Evolutionary conservation across 1,140 invertebrate species (phyloP).

Genomic region (Zaprionus lachaisei): DNA sequence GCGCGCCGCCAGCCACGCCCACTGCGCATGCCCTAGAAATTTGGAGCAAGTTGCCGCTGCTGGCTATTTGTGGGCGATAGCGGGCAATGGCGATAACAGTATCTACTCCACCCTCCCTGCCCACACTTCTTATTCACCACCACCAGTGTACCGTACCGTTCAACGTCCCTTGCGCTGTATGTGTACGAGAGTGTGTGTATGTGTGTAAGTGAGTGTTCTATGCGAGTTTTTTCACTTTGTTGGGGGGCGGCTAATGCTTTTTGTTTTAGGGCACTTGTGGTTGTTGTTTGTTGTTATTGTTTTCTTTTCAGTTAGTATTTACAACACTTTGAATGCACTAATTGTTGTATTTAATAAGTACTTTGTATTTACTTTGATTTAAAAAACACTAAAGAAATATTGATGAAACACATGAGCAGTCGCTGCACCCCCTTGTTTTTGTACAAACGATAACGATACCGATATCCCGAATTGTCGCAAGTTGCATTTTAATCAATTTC

Average conservation of each 20-base stretch:
- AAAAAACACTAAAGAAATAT: conserved; percentile 1
- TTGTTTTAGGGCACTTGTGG: conserved; percentile 39
- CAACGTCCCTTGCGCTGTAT: conserved; percentile 41
- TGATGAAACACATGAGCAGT: conserved; percentile 4
- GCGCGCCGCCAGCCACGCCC: not conserved
- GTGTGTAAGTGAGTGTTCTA: conserved; percentile 6
- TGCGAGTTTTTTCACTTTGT: conserved; percentile 36
- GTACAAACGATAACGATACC: too few species aligned
- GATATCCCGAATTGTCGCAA: too few species aligned
- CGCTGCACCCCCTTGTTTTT: too few species aligned
- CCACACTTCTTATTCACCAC: conserved; percentile 36
- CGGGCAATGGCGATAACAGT: conserved; percentile 56
- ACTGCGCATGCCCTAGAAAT: conserved; percentile 65
- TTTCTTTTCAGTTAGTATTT: not conserved
- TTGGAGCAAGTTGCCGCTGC: conserved; percentile 74
- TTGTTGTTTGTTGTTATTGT: conserved; percentile 19
- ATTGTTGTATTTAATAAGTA: not conserved
- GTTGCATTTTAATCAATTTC: too few species aligned
- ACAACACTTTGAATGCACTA: not conserved
- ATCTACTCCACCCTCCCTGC: conserved; percentile 39
- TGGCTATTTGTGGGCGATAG: conserved; percentile 62
- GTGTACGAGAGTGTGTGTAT: not conserved
- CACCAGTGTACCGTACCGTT: conserved; percentile 26
- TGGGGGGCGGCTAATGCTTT: conserved; percentile 30
- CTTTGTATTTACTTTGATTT: not conserved